Evolutionary conservation across 1,140 invertebrate genomes (phyloP), one percentile per base, ranked within the genome.

Genomic region (Fopius arisanus): DNA sequence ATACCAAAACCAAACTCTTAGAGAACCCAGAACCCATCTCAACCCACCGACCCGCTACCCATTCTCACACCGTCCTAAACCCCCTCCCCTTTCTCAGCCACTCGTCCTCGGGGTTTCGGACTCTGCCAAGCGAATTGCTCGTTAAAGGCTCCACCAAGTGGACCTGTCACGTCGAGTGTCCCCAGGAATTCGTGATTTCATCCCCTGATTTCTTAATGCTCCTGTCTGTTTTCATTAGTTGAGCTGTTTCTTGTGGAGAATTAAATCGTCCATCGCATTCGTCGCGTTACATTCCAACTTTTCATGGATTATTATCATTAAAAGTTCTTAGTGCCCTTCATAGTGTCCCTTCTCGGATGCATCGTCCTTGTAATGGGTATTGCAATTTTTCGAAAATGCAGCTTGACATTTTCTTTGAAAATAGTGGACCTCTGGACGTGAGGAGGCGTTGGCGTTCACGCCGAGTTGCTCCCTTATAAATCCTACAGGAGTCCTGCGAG

Each of bases 401-500:
- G 33, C 3, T 37, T 37, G 2, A 37, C 12, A 37, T 37, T 37
- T 37, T 37, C 33, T 3, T 37, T 10, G 9, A 37, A 37, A 37
- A 7, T 12, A 37, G 14, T 48, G 43, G 43, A 48, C 43, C 43
- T 14, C 16, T 48, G 43, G 43, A 48, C 43, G 16, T 48, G 14
- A 23, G 16, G 10, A 28, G 54, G 54, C 54, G 23, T 59, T 59
- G 5, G 54, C 54, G 54, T 59, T 59, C 77, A 78, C 79, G 81
- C 78, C 16, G 82, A 73, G 79, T 82, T 78, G 81, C 83, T 37
- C 31, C 82, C 84, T 83, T 87, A 87, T 88, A 88, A 88, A 88
- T 88, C 85, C 86, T 87, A 80, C 81, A 86, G 83, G 84, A 87
- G 84, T 86, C 82, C 77, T 79, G 59, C 83, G 82, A 80, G 84